Base-by-base conservation (phyloP, 1,140 invertebrate species). In the Pseudomyrmex dendroicus region DNA sequence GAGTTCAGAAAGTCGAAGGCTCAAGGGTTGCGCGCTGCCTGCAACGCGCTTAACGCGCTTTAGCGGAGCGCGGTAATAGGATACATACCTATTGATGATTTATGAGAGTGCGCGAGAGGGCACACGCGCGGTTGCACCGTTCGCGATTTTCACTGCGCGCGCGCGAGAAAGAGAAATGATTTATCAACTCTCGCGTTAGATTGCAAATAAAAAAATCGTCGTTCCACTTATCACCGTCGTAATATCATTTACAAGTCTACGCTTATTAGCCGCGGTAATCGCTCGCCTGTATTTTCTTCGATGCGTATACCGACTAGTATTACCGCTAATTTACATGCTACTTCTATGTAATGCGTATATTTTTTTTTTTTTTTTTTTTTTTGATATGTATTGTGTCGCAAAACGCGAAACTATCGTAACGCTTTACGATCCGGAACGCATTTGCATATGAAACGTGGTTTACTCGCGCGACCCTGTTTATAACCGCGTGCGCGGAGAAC, bases 91-190 rank as follows among this genome's bases (percentile, higher is more conserved):
- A 57, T 17, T 59, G 70, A 57, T 82, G 78, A 74, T 82, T 82
- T 74, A 74, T 74, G 67, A 54, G 72, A 64, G 48, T 20, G 56
- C 57, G 57, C 68, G 17, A 82, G 68, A 82, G 74, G 74, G 74
- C 66, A 70, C 54, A 59, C 56, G 66, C 35, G 35, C 76, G 46
- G 76, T 78, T 78, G 76, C 76, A 78, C 52, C 44, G 64, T 70
- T 78, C 76, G 76, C 76, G 76, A 72, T 80, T 80, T 80, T 80
- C 66, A 66, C 64, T 20, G 35, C 22, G 46, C 44, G 52, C 22
- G 35, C 35, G 35, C 35, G 5, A 5, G 5, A 35, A 5, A 35
- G 35, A 25, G 76, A 35, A 78, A 78, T 70, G 64, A 78, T 78
- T 78, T 78, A 78, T 78, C 76, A 78, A 66, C 64, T 59, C 76